A percentile compares a stretch with the other conserved stretches of the same genome.
phyloP scores from a whole-genome alignment of 2,113 vertebrate genomes.

The Eolophus roseicapilla region DNA sequence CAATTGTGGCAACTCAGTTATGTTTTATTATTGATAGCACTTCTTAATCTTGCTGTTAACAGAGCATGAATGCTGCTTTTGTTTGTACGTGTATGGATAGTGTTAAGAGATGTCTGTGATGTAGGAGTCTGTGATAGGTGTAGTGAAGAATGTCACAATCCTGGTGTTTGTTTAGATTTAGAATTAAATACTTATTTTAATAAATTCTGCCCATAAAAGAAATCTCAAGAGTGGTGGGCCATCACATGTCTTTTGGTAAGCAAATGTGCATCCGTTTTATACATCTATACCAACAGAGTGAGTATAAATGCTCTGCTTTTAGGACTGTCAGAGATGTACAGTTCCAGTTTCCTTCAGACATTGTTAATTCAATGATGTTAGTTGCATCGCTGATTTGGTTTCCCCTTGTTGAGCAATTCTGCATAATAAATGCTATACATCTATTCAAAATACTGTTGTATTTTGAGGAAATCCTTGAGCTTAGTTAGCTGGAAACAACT shows the following conservation, averaged over 20 bases:
- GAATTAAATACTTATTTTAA: neutral
- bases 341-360: neutral
- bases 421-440: neutral
- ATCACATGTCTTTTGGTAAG: neutral
- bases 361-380: neutral
- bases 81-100: rapidly evolving
- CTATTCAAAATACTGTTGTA: neutral
- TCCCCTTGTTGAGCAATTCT: rapidly evolving
- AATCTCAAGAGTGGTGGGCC: neutral
- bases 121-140: neutral
- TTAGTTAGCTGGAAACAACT: neutral
- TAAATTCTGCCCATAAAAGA: neutral
- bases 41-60: neutral
- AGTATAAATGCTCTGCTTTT: neutral
- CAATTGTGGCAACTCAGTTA: neutral
- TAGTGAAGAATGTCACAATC: neutral
- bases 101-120: neutral
- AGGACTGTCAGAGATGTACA: neutral
- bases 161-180: neutral
- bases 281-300: neutral
- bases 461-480: neutral
- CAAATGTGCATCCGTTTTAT: neutral
- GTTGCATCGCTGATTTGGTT: neutral
- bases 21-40: neutral
- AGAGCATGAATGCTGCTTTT: neutral